A percentile compares a stretch with the other conserved stretches of the same genome.
phyloP scores from a whole-genome alignment of 2,797 vertebrate species.

The Nothura maculosa region DNA sequence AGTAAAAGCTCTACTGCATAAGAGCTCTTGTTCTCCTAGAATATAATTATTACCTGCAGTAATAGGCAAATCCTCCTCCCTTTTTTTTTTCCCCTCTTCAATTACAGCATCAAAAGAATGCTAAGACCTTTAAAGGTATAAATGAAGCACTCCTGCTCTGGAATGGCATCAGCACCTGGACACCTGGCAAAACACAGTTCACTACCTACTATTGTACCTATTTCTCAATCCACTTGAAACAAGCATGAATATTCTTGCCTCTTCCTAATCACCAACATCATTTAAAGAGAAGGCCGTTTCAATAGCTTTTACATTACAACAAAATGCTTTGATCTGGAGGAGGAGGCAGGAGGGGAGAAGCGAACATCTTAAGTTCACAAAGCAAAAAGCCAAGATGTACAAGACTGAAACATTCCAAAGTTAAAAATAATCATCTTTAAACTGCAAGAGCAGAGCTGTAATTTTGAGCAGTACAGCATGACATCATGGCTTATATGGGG shows the following conservation, averaged over 20 bases:
- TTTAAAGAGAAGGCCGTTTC: neutral
- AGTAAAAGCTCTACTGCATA: neutral
- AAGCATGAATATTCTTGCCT: conserved; percentile 26
- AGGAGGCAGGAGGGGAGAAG: conserved; percentile 4
- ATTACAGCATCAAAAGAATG: conserved; percentile 25
- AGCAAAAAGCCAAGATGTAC: conserved; percentile 71
- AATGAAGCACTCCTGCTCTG: neutral
- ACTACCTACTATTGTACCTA: neutral
- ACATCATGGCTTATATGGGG: conserved; percentile 85
- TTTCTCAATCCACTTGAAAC: neutral
- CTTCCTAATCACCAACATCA: conserved; percentile 46
- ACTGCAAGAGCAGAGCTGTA: conserved; percentile 79
- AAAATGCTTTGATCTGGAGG: conserved; percentile 47
- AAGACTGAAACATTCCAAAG: conserved; percentile 68
- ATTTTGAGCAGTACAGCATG: conserved; percentile 81
- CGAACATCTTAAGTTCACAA: conserved; percentile 62
- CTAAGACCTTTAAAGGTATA: neutral
- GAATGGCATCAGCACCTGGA: conserved; percentile 16
- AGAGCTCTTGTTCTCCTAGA: neutral
- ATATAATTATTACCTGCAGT: conserved; percentile 14
- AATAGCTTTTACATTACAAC: conserved; percentile 21
- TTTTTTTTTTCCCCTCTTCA: neutral
- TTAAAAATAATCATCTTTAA: conserved; percentile 82
- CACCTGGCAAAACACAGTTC: conserved; percentile 21
- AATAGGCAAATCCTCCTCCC: neutral